Conservation (phyloP, 2,113 vertebrate species). For the Crocuta crocuta region DNA sequence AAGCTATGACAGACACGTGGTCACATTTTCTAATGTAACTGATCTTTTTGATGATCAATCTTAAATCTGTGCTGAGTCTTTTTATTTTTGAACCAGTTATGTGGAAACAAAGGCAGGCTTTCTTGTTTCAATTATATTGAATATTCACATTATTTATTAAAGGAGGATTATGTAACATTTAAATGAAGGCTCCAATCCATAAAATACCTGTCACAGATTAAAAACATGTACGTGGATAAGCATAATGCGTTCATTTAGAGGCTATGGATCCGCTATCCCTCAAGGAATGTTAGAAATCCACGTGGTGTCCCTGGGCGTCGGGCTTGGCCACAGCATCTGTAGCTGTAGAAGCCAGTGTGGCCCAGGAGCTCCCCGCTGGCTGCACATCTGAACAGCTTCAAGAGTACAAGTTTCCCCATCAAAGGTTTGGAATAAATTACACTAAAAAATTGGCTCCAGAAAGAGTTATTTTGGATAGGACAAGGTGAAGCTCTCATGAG, state of each 20-base stretch:
- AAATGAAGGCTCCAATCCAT: constrained; percentile 55
- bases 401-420: constrained; percentile 82
- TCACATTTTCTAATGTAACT: background rate
- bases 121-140: constrained; percentile 60
- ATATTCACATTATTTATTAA: constrained; percentile 71
- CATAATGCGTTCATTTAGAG: constrained; percentile 72
- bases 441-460: constrained; percentile 85
- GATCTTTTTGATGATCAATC: background rate
- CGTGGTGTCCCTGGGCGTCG: constrained; percentile 63
- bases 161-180: constrained; percentile 46
- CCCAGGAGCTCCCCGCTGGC: constrained; percentile 79
- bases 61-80: background rate
- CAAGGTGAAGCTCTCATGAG: constrained; percentile 80
- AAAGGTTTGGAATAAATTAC: constrained; percentile 85
- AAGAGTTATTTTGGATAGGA: constrained; percentile 83
- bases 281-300: constrained; percentile 67
- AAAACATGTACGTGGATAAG: background rate
- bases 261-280: constrained; percentile 63
- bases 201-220: constrained; percentile 66
- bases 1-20: background rate
- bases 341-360: constrained; percentile 24
- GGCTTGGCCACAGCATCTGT: constrained; percentile 69
- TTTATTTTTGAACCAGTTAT: constrained; percentile 9
- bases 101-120: constrained; percentile 20
- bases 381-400: constrained; percentile 81